Evolutionary conservation across 2,797 vertebrate genomes (phyloP), one percentile per base, ranked within the genome.

Genomic region (Eulemur mongoz): DNA sequence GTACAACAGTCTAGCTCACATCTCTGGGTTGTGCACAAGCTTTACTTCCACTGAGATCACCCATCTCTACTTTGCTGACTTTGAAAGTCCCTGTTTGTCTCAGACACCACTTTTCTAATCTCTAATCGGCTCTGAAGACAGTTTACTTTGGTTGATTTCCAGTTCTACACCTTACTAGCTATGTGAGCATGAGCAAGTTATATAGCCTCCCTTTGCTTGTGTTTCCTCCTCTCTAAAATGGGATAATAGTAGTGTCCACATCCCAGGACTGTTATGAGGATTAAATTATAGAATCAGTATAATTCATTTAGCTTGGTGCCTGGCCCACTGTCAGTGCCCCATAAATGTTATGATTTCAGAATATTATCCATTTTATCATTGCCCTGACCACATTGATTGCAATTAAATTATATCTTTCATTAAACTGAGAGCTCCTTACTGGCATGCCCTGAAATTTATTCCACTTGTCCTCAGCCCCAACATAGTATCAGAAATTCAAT

Each of bases 401-500:
- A 92, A 95, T 72, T 90, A 69, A 94, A 79, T 61, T 87, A 75
- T 80, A 43, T 54, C 25, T 65, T 91, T 32, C 27, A 35, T 91
- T 88, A 87, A 69, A 27, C n/a, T 23, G 35, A 89, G 38, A 65
- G 15, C n/a, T 92, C 22, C 70, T 95, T 82, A 3, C 23, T 11
- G 5, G 5, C 9, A 67, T 81, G 40, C 10, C 48, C 83, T 95
- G 20, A 94, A 81, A 84, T 96, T 38, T 61, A 78, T 61, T 80
- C 45, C 27, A 2, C 65, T 82, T 91, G 40, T 78, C 67, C 13
- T 95, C 27, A 67, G 30, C 32, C 52, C 27, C 75, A 88, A 27
- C 27, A 61, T 57, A 50, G 25, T 52, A 30, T 35, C 45, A 61
- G 32, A 25, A 90, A 79, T 82, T 38, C 18, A 80, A 35, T 63